Evolutionary conservation across 2,113 vertebrate genomes (phyloP).

Genomic region (Pelobates fuscus): DNA sequence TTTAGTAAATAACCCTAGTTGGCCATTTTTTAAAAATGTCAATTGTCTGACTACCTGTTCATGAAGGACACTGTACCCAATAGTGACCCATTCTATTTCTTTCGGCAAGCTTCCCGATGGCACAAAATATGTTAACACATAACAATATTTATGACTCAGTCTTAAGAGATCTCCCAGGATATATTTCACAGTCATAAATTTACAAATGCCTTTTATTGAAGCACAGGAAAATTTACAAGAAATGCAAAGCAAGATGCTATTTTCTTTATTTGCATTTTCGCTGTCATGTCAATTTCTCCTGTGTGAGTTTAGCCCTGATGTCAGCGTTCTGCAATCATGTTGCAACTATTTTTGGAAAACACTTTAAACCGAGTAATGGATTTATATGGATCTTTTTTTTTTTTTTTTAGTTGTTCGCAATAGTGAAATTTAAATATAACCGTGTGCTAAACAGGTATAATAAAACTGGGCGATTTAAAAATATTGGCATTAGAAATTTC

Average conservation of each 20-base stretch:
- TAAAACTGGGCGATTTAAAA: no score
- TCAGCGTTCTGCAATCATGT: conserved; percentile 34
- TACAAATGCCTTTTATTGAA: conserved; percentile 47
- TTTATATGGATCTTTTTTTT: conserved; percentile 10
- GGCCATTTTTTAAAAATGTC: no score
- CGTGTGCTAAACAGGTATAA: no score
- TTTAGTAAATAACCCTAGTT: no score
- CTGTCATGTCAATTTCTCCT: conserved; percentile 41
- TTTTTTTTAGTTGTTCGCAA: neutral
- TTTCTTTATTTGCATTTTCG: conserved; percentile 44
- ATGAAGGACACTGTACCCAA: no score
- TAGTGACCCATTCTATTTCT: no score
- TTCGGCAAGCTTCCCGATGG: neutral
- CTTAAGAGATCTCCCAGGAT: conserved; percentile 17
- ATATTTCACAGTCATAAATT: conserved; percentile 45
- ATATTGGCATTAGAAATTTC: no score
- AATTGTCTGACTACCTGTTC: no score
- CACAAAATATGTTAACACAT: conserved; percentile 23
- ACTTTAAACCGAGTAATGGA: conserved; percentile 14
- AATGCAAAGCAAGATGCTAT: conserved; percentile 34
- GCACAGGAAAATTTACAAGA: conserved; percentile 43
- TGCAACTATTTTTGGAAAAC: conserved; percentile 1
- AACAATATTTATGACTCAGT: conserved; percentile 11
- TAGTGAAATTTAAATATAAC: no score
- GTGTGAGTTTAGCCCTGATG: conserved; percentile 33